Evolutionary conservation across 92 coral and sea anemone genomes (phyloP), one percentile per base, ranked within the genome.

Genomic region (Actinernus sp.): DNA sequence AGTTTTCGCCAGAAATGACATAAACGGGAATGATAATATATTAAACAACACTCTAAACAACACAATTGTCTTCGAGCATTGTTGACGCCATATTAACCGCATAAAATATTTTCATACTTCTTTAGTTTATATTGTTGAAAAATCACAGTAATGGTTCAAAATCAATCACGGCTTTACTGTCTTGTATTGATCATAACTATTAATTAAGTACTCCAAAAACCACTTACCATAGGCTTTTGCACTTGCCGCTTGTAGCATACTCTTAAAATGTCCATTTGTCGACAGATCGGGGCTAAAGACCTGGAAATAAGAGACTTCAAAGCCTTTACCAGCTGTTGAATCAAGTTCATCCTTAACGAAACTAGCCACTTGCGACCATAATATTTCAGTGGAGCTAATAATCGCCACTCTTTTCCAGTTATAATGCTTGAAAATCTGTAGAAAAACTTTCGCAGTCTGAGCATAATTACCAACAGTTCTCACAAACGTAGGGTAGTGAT

Each of bases 391-490:
- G 1, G 96, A 85, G 8, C 82, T 31, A 12, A 93, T 17, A 7
- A 93, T 59, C 8, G 92, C 94, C 11, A 90, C 80, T 18, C 68
- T 77, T 19, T 68, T 27, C 98, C 98, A 93, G 1, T 66, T 26
- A 40, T 59, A 93, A 10, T 56, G 28, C 38, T 75, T 37, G 81
- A 93, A 76, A 3, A 85, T 31, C 17, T 64, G 56, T 1, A 75
- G 36, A 10, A 93, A 69, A 18, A 92, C 61, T 26, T 50, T 63
- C 13, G 90, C 89, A 27, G 85, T 55, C 23, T 77, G 84, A 11
- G 69, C 61, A 52, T 55, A 73, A 8, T 68, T 63, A 21, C 88
- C 87, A 3, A 92, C 92, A 7, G 97, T 93, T 28, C 98, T 68
- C 0, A 65, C 86, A 31, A 93, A 88, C 1, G 98, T 93, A 28